Base-by-base conservation (phyloP, 2,113 vertebrate genomes). In the Lepus timidus region DNA sequence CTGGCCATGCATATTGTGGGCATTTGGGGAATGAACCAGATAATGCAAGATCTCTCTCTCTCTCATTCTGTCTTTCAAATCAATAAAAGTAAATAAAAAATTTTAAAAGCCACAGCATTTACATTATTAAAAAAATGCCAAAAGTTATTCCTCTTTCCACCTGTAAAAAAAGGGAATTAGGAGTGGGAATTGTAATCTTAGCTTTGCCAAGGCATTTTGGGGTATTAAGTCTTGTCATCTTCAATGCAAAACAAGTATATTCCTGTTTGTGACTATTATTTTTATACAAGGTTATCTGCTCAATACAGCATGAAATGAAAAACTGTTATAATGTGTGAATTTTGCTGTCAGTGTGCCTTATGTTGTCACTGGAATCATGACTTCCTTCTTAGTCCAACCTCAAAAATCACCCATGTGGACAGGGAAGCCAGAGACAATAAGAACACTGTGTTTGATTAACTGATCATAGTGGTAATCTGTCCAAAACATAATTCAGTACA, bases 401-500 rank as follows among this genome's bases (percentile, higher is more conserved):
- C 88, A 87, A 51, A 96, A 96, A 78, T 82, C 93, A 86, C 89
- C 90, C 93, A 96, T 81, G 95, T 94, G 65, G 82, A 82, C 91
- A 1, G n/a, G 78, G 89, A 88, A 80, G 58, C 61, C 55, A 62
- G 23, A 93, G 96, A 52, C 97, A 97, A 82, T 4, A 82, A 52
- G 61, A 89, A 93, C 62, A 58, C 58, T 95, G 92, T n/a, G 36
- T 68, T 85, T 80, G 76, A 93, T 88, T 71, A 95, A 92, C 96
- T 94, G 96, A 94, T 91, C 94, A 31, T 91, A 70, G 62, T 93
- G 95, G 93, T 93, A 94, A 81, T 71, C 94, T 98, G 97, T 97
- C 98, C 93, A 95, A 96, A 96, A 92, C 88, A 88, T 88, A 71
- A 92, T 88, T 81, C 95, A 91, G 91, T 74, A 97, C 97, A 97